Evolutionary conservation across 2,113 vertebrate species (phyloP).

Genomic region (Stegostoma tigrinum): DNA sequence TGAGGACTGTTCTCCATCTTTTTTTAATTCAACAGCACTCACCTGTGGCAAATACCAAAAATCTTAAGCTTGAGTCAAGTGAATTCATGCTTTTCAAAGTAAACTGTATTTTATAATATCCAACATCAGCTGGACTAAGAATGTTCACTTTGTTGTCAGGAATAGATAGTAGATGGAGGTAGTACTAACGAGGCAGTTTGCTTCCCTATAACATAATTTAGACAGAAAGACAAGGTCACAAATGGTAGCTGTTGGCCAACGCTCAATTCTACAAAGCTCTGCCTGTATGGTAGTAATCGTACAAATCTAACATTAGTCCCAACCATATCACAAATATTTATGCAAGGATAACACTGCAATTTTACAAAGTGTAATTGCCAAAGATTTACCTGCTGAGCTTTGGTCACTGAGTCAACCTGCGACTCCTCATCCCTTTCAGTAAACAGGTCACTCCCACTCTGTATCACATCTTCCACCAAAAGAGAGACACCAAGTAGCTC

Average conservation of each 20-base stretch:
- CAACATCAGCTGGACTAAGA: not conserved
- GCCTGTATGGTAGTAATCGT: not conserved
- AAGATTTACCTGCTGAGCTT: slow-evolving; percentile 43
- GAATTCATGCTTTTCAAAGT: not conserved
- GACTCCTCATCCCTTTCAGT: slow-evolving; percentile 37
- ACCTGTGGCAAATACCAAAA: not conserved
- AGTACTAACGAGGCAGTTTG: not conserved
- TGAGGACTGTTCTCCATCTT: not conserved
- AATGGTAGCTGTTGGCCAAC: not conserved
- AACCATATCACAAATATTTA: not conserved
- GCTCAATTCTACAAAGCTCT: no score
- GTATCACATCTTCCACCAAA: slow-evolving; percentile 57
- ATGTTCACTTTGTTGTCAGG: not conserved
- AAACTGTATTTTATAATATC: not conserved
- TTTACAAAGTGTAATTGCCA: not conserved
- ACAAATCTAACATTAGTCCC: not conserved
- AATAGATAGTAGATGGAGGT: no score
- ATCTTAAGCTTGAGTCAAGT: not conserved
- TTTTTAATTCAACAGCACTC: not conserved
- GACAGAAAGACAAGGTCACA: not conserved
- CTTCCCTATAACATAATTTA: not conserved
- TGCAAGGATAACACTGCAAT: not conserved
- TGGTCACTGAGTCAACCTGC: slow-evolving; percentile 12
- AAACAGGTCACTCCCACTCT: slow-evolving; percentile 44
- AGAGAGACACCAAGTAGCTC: slow-evolving; percentile 55